phyloP scores from a whole-genome alignment of 2,888 invertebrate species.

The Scaptomyza cyrtandrae region DNA sequence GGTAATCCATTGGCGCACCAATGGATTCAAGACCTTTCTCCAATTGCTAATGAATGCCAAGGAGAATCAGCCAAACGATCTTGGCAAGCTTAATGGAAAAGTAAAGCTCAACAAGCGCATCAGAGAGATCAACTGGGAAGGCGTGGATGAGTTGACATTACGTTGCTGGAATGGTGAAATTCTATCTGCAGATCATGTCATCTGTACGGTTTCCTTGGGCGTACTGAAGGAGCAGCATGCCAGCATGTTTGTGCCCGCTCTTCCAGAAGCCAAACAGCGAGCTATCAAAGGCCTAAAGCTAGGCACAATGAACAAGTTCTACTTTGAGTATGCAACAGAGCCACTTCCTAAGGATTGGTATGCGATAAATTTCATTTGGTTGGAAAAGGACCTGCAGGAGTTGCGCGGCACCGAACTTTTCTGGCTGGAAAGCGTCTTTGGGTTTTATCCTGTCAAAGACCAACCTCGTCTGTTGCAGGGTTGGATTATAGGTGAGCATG shows the following conservation, averaged over 20 bases:
- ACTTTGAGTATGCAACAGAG: slow-evolving; percentile 86
- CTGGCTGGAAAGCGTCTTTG: slow-evolving; percentile 88
- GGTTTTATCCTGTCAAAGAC: slow-evolving; percentile 87
- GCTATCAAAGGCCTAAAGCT: slow-evolving; percentile 86
- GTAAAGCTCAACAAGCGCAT: slow-evolving; percentile 73
- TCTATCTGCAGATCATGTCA: slow-evolving; percentile 86
- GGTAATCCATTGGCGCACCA: slow-evolving; percentile 90
- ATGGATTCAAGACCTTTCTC: slow-evolving; percentile 89
- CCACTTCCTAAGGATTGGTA: slow-evolving; percentile 85
- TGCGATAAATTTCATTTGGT: slow-evolving; percentile 86
- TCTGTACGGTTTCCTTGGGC: slow-evolving; percentile 87
- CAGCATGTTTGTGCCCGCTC: slow-evolving; percentile 84
- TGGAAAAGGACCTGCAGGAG: slow-evolving; percentile 83
- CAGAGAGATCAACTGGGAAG: slow-evolving; percentile 59
- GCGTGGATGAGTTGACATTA: slow-evolving; percentile 39
- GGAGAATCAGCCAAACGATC: slow-evolving; percentile 43
- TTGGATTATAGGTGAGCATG: slow-evolving; percentile 88
- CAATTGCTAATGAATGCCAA: slow-evolving; percentile 86
- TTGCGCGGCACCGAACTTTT: slow-evolving; percentile 70
- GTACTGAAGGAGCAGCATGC: slow-evolving; percentile 85
- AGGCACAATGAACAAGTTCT: slow-evolving; percentile 88
- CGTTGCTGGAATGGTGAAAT: slow-evolving; percentile 82
- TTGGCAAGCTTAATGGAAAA: slow-evolving; percentile 78
- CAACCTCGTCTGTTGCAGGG: slow-evolving; percentile 87
- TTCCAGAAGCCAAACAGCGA: slow-evolving; percentile 85